Percentiles rank a stretch among this genome's conserved stretches.
phyloP scores from a whole-genome alignment of 2,888 invertebrate genomes.

The Shargacucullia verbasci region DNA sequence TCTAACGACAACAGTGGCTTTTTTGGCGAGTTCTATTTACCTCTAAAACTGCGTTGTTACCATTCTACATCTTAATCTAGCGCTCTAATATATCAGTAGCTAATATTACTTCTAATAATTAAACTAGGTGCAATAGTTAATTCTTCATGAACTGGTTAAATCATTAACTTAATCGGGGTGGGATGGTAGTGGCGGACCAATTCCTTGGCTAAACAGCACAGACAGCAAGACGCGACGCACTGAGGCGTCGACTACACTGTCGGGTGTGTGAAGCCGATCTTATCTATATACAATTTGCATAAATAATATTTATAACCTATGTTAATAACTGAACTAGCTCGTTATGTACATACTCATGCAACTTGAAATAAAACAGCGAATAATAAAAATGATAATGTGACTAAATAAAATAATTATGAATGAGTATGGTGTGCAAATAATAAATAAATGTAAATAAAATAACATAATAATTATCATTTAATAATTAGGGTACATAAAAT shows the following conservation, averaged over 20 bases:
- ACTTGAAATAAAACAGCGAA: slow-evolving; percentile 78
- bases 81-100: slow-evolving; percentile 9
- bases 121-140: slow-evolving; percentile 23
- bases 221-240: background rate
- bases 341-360: slow-evolving; percentile 63
- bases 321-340: slow-evolving; percentile 40
- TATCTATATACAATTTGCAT: slow-evolving; percentile 8
- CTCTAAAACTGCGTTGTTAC: slow-evolving; percentile 2
- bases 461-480: slow-evolving; percentile 47
- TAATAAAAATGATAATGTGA: slow-evolving; percentile 66
- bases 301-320: slow-evolving; percentile 14
- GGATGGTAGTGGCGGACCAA: slow-evolving; percentile 6
- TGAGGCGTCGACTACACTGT: background rate
- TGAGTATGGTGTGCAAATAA: slow-evolving; percentile 83
- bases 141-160: slow-evolving; percentile 10
- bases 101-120: slow-evolving; percentile 18
- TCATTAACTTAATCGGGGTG: background rate
- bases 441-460: slow-evolving; percentile 67
- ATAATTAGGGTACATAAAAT: slow-evolving; percentile 67
- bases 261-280: background rate
- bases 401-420: slow-evolving; percentile 67
- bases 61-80: slow-evolving; percentile 20
- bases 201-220: background rate
- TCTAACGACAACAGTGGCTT: no score
- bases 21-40: slow-evolving; percentile 11